phyloP scores from a whole-genome alignment of 2,888 invertebrate species.

The Aproaerema taeniolella region DNA sequence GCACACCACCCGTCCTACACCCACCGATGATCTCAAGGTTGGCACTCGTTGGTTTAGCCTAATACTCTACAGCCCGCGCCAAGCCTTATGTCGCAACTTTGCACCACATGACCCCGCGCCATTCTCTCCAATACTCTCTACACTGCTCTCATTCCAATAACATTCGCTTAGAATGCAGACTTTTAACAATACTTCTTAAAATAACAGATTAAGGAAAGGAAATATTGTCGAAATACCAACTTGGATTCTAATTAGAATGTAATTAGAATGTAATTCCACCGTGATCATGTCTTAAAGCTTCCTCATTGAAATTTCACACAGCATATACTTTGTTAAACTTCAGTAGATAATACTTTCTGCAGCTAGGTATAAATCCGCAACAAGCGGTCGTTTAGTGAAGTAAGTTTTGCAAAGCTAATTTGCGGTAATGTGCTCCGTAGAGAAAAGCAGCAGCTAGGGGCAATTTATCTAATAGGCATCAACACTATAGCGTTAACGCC shows the following conservation, averaged over 20 bases:
- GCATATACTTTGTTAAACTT: no score
- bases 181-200: background rate
- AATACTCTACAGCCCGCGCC: no score
- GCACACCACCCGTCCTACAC: constrained; percentile 65
- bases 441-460: background rate
- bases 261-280: no score
- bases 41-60: constrained; percentile 35
- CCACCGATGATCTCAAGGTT: constrained; percentile 78
- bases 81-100: constrained; percentile 41
- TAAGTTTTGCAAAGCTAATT: no score
- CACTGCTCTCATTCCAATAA: constrained; percentile 57
- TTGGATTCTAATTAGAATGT: no score
- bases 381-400: no score
- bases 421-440: background rate
- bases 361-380: no score
- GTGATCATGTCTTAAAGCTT: no score
- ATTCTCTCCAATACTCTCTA: constrained; percentile 50
- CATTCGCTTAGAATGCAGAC: constrained; percentile 22
- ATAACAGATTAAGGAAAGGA: no score
- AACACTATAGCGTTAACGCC: background rate
- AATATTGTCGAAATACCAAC: no score
- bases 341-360: no score
- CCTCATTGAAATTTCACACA: no score
- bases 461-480: constrained; percentile 1
- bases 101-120: constrained; percentile 51